Evolutionary conservation across 2,888 invertebrate genomes (phyloP), one percentile per base, ranked within the genome.

Genomic region (Drepana falcataria): DNA sequence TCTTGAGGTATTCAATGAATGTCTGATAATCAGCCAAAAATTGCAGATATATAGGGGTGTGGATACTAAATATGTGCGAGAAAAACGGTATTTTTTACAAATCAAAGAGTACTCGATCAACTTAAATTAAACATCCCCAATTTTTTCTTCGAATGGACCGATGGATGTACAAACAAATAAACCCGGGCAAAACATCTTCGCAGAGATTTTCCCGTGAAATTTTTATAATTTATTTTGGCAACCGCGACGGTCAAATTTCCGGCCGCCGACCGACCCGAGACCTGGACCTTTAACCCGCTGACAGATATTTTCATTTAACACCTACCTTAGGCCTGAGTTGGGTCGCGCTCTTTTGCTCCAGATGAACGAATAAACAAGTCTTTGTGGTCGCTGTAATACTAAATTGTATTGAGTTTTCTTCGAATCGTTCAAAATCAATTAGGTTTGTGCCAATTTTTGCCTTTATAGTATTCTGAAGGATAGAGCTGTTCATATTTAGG

Each of bases 301-400:
- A 75, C 76, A 75, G 69, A 75, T 73, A 69, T 75, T 69, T 75
- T 75, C 70, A 72, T 73, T 69, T 68, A 59, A 54, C 55, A 58
- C 62, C 44, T 44, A 44, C 37, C 37, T 37, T 37, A 44, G 51
- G 55, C 53, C 64, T 55, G 57, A 59, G 62, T 56, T 56, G 55
- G 51, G 54, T 56, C 52, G 57, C 53, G 65, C 61, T 64, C 65
- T 66, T 63, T 63, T 65, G 48, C 44, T 52, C 49, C 59, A 61
- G 60, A 56, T 48, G 54, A 49, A 49, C 41, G 49, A 48, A 53
- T 58, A 52, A 51, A 7, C 51, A 51, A 40, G 40, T 40, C 37
- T 33, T 51, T 51, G 37, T 51, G 37, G 2, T 2, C 37, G 34
- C 6, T 4, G 21, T 33, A 6, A 7, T 41, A 9, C 34, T 51